Conservation (phyloP, 2,113 vertebrate species). For the Rhinolophus ferrumequinum region DNA sequence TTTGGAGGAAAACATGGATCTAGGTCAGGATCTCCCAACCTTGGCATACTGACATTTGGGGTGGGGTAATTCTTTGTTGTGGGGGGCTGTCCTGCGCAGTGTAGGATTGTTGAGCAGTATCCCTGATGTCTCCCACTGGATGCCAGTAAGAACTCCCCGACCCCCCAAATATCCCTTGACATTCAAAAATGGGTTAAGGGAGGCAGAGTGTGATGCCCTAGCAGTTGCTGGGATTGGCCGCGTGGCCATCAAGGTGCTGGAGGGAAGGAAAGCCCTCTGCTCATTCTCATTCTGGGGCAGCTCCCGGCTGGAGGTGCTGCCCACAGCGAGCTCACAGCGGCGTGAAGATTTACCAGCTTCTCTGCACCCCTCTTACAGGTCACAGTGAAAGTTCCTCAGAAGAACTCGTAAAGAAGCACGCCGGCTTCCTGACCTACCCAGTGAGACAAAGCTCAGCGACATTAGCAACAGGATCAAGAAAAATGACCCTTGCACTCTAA, state of each 20-base stretch:
- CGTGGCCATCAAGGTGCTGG: neutral
- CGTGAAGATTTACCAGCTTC: neutral
- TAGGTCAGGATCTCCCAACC: neutral
- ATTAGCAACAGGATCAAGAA: neutral
- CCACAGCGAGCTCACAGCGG: too few species aligned
- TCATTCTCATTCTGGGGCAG: rapidly evolving
- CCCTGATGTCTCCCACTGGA: neutral
- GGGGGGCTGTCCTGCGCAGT: too few species aligned
- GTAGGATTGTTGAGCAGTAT: neutral
- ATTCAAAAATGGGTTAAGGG: neutral
- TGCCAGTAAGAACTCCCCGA: neutral
- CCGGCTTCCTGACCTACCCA: neutral
- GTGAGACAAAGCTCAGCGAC: neutral
- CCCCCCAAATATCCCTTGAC: neutral
- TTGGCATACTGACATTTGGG: neutral
- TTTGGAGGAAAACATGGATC: neutral
- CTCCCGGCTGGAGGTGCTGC: neutral
- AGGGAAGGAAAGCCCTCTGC: neutral
- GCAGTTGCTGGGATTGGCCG: neutral
- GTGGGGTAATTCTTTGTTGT: neutral
- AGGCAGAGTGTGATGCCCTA: neutral
- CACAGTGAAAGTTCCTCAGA: conserved; percentile 93
- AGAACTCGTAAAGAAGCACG: conserved; percentile 88
- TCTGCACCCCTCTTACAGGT: conserved; percentile 86
- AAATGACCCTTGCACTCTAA: neutral